Evolutionary conservation across 2,113 vertebrate species (phyloP).

Genomic region (Lontra canadensis): DNA sequence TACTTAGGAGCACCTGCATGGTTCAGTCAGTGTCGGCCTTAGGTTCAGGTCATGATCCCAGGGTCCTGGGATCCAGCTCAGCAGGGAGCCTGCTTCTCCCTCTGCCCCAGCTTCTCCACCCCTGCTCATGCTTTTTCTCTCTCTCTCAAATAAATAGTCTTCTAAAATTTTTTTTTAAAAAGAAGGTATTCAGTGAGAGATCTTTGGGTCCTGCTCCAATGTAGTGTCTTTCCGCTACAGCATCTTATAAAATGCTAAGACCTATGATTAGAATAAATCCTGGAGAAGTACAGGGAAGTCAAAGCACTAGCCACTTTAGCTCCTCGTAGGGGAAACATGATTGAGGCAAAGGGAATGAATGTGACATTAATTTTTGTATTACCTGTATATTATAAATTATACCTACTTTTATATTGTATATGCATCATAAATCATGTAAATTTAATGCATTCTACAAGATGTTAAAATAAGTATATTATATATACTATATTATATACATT

Average conservation of each 20-base stretch:
- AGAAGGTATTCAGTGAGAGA: neutral
- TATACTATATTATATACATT: neutral
- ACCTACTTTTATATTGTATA: neutral
- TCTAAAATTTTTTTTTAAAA: neutral
- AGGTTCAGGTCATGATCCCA: neutral
- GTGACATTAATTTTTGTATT: neutral
- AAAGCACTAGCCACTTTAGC: neutral
- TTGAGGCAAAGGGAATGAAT: neutral
- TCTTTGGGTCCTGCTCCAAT: neutral
- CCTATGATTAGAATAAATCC: neutral
- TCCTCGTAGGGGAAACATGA: neutral
- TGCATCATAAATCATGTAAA: neutral
- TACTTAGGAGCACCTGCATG: neutral
- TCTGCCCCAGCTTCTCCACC: neutral
- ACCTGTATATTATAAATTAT: neutral
- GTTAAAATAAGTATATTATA: neutral
- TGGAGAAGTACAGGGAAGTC: neutral
- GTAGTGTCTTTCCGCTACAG: neutral
- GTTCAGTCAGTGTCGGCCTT: neutral
- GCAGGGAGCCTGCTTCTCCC: neutral
- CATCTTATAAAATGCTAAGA: neutral
- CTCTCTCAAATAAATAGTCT: neutral
- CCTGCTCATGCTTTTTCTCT: neutral
- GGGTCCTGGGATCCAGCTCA: neutral
- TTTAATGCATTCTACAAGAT: neutral